Evolutionary conservation across 1,140 invertebrate genomes (phyloP).

Genomic region (Caenorhabditis remanei): DNA sequence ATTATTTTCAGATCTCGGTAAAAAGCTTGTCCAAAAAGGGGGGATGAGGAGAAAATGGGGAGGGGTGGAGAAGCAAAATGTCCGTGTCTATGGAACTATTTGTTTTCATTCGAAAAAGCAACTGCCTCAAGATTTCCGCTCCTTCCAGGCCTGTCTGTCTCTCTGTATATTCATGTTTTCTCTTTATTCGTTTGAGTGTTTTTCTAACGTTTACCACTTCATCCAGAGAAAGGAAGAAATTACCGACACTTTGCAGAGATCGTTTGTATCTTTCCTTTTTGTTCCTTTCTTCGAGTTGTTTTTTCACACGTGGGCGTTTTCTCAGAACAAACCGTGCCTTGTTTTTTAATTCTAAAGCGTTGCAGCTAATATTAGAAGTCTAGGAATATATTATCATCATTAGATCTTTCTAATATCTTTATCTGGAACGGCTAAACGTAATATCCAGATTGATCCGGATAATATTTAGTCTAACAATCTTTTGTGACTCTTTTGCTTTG

Average conservation of each 20-base stretch:
- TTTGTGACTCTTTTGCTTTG: too few relatives aligned
- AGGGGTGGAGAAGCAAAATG: not conserved
- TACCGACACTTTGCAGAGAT: not conserved
- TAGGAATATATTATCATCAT: too few relatives aligned
- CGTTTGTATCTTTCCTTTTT: not conserved
- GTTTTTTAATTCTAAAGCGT: not conserved
- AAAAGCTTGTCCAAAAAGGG: not conserved
- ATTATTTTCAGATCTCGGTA: not conserved
- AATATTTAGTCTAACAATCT: too few relatives aligned
- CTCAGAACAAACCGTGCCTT: too few relatives aligned
- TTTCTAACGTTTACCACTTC: not conserved
- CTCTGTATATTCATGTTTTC: not conserved
- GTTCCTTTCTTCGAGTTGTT: not conserved
- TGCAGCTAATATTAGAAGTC: too few relatives aligned
- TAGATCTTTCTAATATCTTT: too few relatives aligned
- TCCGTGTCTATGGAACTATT: not conserved
- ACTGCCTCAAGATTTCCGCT: constrained; percentile 25
- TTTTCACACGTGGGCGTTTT: not conserved
- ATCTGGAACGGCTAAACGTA: too few relatives aligned
- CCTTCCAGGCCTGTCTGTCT: not conserved
- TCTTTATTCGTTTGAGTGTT: constrained; percentile 12
- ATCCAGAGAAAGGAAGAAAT: constrained; percentile 6
- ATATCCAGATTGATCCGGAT: too few relatives aligned
- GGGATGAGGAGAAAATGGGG: not conserved
- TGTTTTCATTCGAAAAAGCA: constrained; percentile 12